Conservation (phyloP, 2,888 invertebrate genomes). For the Hetaerina titia region DNA sequence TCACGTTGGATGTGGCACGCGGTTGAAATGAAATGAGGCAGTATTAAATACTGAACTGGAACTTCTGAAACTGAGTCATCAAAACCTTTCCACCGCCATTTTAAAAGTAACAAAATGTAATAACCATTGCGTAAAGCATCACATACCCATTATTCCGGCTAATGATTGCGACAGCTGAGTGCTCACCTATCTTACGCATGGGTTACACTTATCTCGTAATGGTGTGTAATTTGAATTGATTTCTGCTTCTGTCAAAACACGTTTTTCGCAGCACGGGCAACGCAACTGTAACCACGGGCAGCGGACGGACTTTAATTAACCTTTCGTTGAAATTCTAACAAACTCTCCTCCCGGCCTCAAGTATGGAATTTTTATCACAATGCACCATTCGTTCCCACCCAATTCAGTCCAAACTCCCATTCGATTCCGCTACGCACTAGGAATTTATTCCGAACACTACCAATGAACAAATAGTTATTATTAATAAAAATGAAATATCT, state of each 20-base stretch:
- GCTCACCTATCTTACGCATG: neutral
- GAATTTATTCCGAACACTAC: neutral
- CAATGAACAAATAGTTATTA: neutral
- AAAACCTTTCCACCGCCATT: neutral
- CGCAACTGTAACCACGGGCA: neutral
- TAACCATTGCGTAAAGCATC: neutral
- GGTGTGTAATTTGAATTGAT: neutral
- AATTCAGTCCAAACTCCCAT: neutral
- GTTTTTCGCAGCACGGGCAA: neutral
- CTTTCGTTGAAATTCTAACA: neutral
- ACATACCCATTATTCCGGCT: neutral
- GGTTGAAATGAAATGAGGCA: slow-evolving; percentile 26
- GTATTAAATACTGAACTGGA: slow-evolving; percentile 7
- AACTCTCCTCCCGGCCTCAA: neutral
- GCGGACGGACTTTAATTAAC: neutral
- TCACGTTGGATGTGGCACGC: slow-evolving; percentile 35
- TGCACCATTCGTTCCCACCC: neutral
- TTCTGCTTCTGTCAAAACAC: neutral
- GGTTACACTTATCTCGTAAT: neutral
- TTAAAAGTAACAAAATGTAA: neutral
- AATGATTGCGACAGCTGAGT: neutral
- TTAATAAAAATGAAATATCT: neutral
- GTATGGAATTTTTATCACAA: neutral
- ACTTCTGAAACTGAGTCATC: slow-evolving; percentile 22
- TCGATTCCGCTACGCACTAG: neutral